Base-by-base conservation (phyloP, 1,140 invertebrate species). In the Bombus sylvicola region DNA sequence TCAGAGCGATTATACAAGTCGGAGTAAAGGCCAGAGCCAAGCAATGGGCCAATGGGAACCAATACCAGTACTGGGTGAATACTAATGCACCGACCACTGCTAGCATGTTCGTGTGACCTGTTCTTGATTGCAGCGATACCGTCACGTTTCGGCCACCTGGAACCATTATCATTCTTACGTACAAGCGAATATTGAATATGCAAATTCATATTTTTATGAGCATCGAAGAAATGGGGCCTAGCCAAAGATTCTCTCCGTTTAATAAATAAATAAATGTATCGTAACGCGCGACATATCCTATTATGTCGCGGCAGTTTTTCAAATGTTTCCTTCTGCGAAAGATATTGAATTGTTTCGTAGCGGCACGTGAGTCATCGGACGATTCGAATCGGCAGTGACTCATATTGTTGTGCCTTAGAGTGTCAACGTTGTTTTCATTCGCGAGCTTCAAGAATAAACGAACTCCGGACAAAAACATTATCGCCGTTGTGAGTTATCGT, bases 61-160 rank as follows among this genome's bases (percentile, higher is more conserved):
- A 99, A 94, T 99, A 99, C 99, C 99, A 99, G 94, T 99, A 99
- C 94, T 99, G 99, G 0, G 98, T 99, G 94, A 99, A 99, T 1
- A 99, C 98, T 68, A 99, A 94, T 94, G 99, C 98, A n/a, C 99
- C 99, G 2, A 99, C 99, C 8, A 99, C 98, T 5, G 98, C 98
- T 74, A 98, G 96, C 97, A 99, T 98, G 94, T 99, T 99, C 73
- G 98, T 99, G 94, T 99, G 99, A 1, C 99, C 99, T 66, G 99
- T 99, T 62, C 99, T 97, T 10, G 99, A 99, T 92, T 99, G 98
- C 15, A 99, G 95, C 1, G 98, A 98, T 6, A 99, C 97, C 0
- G 99, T 99, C 15, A 99, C 98, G 94, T 99, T 99, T 43, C 99
- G 96, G 57, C 99, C 99, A 90, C 99, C 98, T 95, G 96, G 94